These are phyloP conservation scores for Listronotus bonariensis DNA, from an alignment of 1,140 invertebrate genomes.

Conservation along the genomic window DNA sequence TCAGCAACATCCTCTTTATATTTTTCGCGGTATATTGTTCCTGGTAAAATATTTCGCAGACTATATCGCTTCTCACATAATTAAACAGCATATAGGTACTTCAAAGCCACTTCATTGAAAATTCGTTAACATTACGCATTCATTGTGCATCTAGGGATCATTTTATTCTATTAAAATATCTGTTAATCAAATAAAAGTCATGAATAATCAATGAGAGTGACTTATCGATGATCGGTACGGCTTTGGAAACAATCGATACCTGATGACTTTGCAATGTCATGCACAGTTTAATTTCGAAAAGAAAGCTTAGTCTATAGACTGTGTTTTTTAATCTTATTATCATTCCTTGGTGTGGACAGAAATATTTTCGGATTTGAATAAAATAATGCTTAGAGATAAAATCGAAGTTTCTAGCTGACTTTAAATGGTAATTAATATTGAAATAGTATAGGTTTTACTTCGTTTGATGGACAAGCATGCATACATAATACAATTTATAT, in stretches of 20 bases:
- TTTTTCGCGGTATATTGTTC: not conserved
- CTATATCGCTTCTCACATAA: slow-evolving; percentile 14
- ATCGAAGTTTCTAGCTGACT: not conserved
- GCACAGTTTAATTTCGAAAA: slow-evolving; percentile 39
- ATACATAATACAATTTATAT: too few relatives aligned
- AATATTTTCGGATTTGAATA: not conserved
- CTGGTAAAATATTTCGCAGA: slow-evolving; percentile 1
- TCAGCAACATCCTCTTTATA: slow-evolving; percentile 2
- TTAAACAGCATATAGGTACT: slow-evolving; percentile 2
- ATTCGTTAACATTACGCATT: slow-evolving; percentile 38
- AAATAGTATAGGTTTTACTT: too few relatives aligned
- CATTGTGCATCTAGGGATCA: slow-evolving; percentile 35
- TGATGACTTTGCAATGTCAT: slow-evolving; percentile 43
- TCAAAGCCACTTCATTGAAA: slow-evolving; percentile 13
- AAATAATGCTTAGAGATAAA: not conserved
- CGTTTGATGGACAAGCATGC: too few relatives aligned
- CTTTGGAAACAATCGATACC: slow-evolving; percentile 46
- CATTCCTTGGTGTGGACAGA: slow-evolving; percentile 5
- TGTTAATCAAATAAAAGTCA: slow-evolving; percentile 48
- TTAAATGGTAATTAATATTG: too few relatives aligned
- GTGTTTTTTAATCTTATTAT: slow-evolving; percentile 9
- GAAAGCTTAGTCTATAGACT: slow-evolving; percentile 30
- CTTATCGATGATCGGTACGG: slow-evolving; percentile 45
- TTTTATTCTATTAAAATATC: slow-evolving; percentile 49
- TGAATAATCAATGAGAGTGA: slow-evolving; percentile 48